Evolutionary conservation across 2,888 invertebrate genomes (phyloP).

Genomic region (Drosophila rellima): DNA sequence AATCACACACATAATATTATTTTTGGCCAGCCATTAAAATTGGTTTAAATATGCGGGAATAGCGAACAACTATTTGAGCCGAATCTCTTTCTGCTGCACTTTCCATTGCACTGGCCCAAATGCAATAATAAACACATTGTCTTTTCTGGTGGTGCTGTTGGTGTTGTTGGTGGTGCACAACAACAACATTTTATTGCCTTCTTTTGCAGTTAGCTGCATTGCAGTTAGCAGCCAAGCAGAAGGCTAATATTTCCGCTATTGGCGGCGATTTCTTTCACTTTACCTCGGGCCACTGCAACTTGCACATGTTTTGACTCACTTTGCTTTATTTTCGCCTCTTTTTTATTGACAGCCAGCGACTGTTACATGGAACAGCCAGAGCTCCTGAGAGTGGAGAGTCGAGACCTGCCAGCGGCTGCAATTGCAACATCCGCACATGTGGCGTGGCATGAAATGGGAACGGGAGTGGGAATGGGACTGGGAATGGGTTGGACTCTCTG

Average conservation of each 20-base stretch:
- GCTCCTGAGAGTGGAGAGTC: conserved; percentile 33
- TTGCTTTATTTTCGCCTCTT: conserved; percentile 47
- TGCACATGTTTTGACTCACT: conserved; percentile 71
- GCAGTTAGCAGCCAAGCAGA: conserved; percentile 47
- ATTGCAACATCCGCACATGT: conserved; percentile 76
- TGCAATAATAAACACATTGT: conserved; percentile 79
- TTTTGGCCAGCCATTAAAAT: conserved; percentile 40
- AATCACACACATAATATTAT: conserved; percentile 28
- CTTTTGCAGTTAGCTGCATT: conserved; percentile 42
- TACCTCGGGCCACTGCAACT: conserved; percentile 73
- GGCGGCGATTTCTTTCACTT: conserved; percentile 77
- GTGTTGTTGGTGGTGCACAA: conserved; percentile 8
- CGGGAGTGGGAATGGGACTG: conserved; percentile 6
- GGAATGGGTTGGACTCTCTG: conserved; percentile 28
- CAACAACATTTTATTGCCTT: conserved; percentile 41
- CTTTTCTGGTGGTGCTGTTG: conserved; percentile 20
- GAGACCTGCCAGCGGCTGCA: conserved; percentile 36
- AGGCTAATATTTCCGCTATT: conserved; percentile 80
- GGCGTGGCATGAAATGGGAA: conserved; percentile 36
- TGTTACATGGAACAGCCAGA: conserved; percentile 48
- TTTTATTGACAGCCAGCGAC: conserved; percentile 64
- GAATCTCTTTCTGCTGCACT: conserved; percentile 23
- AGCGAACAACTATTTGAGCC: conserved; percentile 39
- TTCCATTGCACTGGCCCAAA: conserved; percentile 23
- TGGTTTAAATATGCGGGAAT: conserved; percentile 43